Base-by-base conservation (phyloP, 1,140 invertebrate species). In the Drusus annulatus region DNA sequence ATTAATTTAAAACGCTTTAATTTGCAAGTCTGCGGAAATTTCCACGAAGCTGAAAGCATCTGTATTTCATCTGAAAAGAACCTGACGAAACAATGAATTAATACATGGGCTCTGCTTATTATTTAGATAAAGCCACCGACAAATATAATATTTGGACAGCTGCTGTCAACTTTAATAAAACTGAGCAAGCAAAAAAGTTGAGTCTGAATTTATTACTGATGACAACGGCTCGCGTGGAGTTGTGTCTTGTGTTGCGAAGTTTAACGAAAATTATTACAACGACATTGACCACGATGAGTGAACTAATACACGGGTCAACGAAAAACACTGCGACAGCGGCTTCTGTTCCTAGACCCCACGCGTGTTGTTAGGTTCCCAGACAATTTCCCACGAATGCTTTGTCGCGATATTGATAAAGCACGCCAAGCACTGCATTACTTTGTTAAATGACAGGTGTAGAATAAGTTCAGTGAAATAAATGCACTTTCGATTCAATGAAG, bases 221-320 rank as follows among this genome's bases (percentile, higher is more conserved):
- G 8, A 21, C 10, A 73, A 73, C 28, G 2, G 52, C 28, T 73
- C 36, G 17, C 51, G 21, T 36, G 51, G 15, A 21, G 17, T 19
- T 45, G 10, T 13, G 8, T 13, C 31, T 31, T 74, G 51, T 51
- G 69, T 52, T 58, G 3, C 28, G 45, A 16, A 36, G 21, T 36
- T 36, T 36, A 25, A 73, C 45, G 21, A 52, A 75, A 36, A 75
- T 45, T 45, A 45, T 75, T 75, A 28, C 36, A 75, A 75, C 36
- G 71, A 75, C 71, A 75, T 75, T 75, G 71, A 75, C 71, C 52
- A 36, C 71, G 28, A 51, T 60, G 36, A 65, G 16, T 65, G 10
- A 45, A 45, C 36, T 45, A 45, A 60, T 60, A 65, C 62, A 28
- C 62, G 28, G 62, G 28, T 65, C 62, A 65, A 28, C 36, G n/a